Evolutionary conservation across 2,888 invertebrate species (phyloP).

Genomic region (Lepidocyrtoides sp.): DNA sequence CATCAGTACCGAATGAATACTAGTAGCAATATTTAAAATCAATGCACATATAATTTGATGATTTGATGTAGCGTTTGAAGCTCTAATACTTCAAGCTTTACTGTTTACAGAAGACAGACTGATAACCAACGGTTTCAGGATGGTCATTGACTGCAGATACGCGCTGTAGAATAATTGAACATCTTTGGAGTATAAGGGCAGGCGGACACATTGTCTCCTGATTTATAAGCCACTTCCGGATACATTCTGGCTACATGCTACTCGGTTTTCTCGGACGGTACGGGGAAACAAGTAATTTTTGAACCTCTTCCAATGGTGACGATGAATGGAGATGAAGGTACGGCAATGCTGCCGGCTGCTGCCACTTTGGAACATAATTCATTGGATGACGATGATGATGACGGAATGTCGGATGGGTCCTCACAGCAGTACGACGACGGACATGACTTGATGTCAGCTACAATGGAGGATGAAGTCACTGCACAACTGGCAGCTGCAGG

Average conservation of each 20-base stretch:
- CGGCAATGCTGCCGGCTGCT: slow-evolving; percentile 81
- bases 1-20: too few relatives aligned
- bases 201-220: not conserved
- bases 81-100: too few relatives aligned
- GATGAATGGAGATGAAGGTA: slow-evolving; percentile 84
- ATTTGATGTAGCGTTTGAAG: too few relatives aligned
- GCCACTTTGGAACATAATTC: slow-evolving; percentile 78
- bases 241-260: not conserved
- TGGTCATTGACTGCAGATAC: too few relatives aligned
- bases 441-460: slow-evolving; percentile 93
- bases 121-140: too few relatives aligned
- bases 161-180: too few relatives aligned
- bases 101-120: too few relatives aligned
- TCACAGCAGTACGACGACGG: slow-evolving; percentile 91
- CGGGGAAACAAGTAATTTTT: not conserved
- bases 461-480: slow-evolving; percentile 97
- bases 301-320: slow-evolving; percentile 83
- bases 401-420: slow-evolving; percentile 93
- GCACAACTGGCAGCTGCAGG: slow-evolving; percentile 98
- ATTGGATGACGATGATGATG: slow-evolving; percentile 92
- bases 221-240: not conserved
- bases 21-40: too few relatives aligned
- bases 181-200: not conserved
- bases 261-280: not conserved
- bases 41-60: too few relatives aligned